Conservation (phyloP, 1,140 invertebrate genomes). For the Macrostomum lignano region DNA sequence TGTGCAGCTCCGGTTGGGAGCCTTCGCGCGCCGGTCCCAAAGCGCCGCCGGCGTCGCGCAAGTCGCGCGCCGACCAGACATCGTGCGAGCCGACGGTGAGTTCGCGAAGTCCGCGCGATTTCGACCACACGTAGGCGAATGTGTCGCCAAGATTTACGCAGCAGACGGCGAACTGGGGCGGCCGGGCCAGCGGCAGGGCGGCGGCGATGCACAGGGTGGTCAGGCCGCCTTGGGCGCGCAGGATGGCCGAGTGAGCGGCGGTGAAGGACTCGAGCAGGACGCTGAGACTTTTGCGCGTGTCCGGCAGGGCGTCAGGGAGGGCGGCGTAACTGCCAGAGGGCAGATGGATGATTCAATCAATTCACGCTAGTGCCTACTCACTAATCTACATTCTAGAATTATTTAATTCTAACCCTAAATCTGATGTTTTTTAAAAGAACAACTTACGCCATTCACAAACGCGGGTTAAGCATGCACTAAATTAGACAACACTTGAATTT, state of each 20-base stretch:
- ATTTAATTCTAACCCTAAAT: too few species aligned
- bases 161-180: constrained; percentile 44
- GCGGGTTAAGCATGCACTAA: too few species aligned
- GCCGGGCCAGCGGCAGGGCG: constrained; percentile 34
- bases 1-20: constrained; percentile 55
- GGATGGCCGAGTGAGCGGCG: constrained; percentile 44
- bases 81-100: constrained; percentile 50
- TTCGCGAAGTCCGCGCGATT: constrained; percentile 41
- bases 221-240: constrained; percentile 52
- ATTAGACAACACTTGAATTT: too few species aligned
- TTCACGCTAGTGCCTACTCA: too few species aligned
- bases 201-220: constrained; percentile 55
- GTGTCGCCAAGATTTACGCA: constrained; percentile 68
- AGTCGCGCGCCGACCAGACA: constrained; percentile 54
- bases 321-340: too few species aligned
- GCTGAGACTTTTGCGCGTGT: too few species aligned
- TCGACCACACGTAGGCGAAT: constrained; percentile 55
- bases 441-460: too few species aligned
- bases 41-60: constrained; percentile 62
- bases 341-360: too few species aligned
- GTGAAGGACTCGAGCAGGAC: constrained; percentile 55
- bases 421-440: too few species aligned
- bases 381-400: too few species aligned
- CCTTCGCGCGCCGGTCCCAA: constrained; percentile 53
- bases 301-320: too few species aligned